These are phyloP conservation scores for Sesia bembeciformis DNA, from an alignment of 2,888 invertebrate genomes.

Conservation along the genomic window DNA sequence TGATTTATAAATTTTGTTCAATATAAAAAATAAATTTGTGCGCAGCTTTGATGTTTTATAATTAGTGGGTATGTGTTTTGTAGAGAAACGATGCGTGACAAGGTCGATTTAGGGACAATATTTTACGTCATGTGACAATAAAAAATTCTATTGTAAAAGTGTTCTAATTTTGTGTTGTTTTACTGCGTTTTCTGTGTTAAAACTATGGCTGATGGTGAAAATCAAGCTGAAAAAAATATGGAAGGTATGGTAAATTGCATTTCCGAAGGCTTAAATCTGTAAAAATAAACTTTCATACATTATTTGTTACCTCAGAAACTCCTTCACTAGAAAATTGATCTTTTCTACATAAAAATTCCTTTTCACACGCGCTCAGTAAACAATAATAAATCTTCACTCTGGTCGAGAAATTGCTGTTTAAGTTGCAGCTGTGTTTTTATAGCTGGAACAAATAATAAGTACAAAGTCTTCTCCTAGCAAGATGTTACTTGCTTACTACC, in stretches of 20 bases:
- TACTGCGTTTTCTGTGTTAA: background rate
- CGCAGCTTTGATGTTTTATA: conserved; percentile 15
- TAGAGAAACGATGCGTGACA: conserved; percentile 26
- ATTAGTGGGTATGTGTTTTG: conserved; percentile 14
- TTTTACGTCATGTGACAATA: conserved; percentile 18
- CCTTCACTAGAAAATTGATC: too few relatives aligned
- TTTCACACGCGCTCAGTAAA: too few relatives aligned
- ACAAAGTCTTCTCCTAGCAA: too few relatives aligned
- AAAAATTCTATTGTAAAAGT: background rate
- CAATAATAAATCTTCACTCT: too few relatives aligned
- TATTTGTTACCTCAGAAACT: too few relatives aligned
- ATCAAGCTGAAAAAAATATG: background rate
- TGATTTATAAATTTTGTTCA: background rate
- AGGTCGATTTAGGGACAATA: conserved; percentile 27
- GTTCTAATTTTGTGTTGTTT: background rate
- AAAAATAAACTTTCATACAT: too few relatives aligned
- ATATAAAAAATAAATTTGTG: conserved; percentile 1
- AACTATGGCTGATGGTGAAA: background rate
- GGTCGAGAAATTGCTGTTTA: too few relatives aligned
- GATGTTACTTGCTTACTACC: too few relatives aligned
- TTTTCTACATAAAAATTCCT: too few relatives aligned
- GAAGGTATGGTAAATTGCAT: background rate
- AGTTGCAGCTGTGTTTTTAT: too few relatives aligned
- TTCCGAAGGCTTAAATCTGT: background rate
- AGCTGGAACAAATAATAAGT: too few relatives aligned